Evolutionary conservation across 2,113 vertebrate genomes (phyloP).

Genomic region (Equus przewalskii): DNA sequence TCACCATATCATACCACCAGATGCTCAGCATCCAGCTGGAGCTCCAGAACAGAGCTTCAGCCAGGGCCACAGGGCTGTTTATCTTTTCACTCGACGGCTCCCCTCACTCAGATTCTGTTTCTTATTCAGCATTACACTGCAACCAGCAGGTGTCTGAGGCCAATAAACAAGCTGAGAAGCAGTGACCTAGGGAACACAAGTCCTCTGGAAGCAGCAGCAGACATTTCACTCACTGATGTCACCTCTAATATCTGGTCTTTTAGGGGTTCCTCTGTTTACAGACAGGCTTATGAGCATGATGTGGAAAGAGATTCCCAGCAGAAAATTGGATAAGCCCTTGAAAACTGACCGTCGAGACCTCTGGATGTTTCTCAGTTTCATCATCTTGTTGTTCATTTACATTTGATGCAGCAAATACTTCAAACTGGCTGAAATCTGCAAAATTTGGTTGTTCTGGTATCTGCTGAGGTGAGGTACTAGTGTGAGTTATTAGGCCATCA

Average conservation of each 20-base stretch:
- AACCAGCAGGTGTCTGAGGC: background rate
- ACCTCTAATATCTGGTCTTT: background rate
- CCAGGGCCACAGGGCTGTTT: background rate
- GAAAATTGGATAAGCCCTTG: slow-evolving; percentile 20
- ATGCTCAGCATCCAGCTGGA: background rate
- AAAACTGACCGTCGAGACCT: slow-evolving; percentile 91
- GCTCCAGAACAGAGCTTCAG: background rate
- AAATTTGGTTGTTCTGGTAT: slow-evolving; percentile 99
- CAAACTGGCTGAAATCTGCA: slow-evolving; percentile 99
- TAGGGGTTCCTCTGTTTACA: background rate
- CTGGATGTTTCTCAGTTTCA: slow-evolving; percentile 93
- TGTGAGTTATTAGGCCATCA: slow-evolving; percentile 91
- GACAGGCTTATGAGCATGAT: background rate
- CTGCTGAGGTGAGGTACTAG: slow-evolving; percentile 97
- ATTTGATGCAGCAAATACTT: slow-evolving; percentile 93
- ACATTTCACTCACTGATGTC: background rate
- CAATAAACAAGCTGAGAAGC: background rate
- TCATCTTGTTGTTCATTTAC: slow-evolving; percentile 93
- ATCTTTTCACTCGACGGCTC: background rate
- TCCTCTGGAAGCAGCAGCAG: background rate
- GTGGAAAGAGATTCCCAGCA: background rate
- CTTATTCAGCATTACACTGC: background rate
- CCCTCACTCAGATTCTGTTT: background rate
- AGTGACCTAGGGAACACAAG: background rate
- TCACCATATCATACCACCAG: background rate